Evolutionary conservation across 1,140 invertebrate genomes (phyloP).

Genomic region (Pseudomyrmex flavicornis): DNA sequence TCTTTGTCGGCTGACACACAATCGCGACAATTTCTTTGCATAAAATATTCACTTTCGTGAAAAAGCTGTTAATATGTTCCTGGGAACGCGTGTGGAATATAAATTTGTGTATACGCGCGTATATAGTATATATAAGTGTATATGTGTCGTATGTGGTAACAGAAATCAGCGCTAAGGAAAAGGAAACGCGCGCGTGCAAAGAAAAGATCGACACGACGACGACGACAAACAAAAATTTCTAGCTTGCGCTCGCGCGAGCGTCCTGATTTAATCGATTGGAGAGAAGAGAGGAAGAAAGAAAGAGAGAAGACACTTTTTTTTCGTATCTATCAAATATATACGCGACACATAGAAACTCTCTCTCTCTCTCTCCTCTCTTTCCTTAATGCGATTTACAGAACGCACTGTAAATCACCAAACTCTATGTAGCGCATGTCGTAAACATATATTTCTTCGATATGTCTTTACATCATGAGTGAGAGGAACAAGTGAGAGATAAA

Average conservation of each 20-base stretch:
- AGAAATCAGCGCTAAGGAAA: conserved; percentile 30
- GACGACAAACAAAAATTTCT: conserved; percentile 8
- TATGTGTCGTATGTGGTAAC: conserved; percentile 15
- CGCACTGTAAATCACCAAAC: conserved; percentile 12
- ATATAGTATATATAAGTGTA: conserved; percentile 28
- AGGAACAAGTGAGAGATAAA: not conserved
- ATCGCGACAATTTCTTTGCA: conserved; percentile 32
- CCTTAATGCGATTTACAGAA: conserved; percentile 42
- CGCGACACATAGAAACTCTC: conserved; percentile 65
- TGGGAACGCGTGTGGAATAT: conserved; percentile 33
- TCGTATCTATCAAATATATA: conserved; percentile 69
- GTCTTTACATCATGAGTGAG: conserved; percentile 10
- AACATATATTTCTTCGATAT: conserved; percentile 8
- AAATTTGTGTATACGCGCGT: conserved; percentile 28
- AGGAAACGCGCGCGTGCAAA: conserved; percentile 17
- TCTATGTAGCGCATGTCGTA: conserved; percentile 1
- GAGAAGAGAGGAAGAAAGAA: not conserved
- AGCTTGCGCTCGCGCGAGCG: conserved; percentile 16
- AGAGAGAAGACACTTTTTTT: conserved; percentile 56
- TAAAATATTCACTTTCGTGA: conserved; percentile 23
- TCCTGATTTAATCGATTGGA: conserved; percentile 32
- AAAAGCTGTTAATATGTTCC: conserved; percentile 66
- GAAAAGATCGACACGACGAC: conserved; percentile 28
- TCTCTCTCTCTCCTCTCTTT: conserved; percentile 27
- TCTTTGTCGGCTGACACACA: not conserved